Base-by-base conservation (phyloP, 1,140 invertebrate genomes). In the Monomorium pharaonis region DNA sequence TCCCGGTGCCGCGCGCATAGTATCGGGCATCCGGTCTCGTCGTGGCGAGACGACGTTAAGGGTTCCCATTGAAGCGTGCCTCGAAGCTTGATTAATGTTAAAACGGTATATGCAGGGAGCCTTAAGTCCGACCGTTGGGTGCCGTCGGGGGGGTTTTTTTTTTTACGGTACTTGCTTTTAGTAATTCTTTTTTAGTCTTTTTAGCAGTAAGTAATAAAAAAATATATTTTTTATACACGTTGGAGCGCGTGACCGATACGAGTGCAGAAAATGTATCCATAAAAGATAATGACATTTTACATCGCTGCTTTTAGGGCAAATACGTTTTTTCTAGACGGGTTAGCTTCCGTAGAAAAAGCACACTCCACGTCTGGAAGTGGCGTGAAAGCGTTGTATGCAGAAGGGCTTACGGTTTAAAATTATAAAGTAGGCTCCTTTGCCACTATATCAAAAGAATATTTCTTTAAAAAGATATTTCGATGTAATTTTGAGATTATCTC, bases 241-340 rank as follows among this genome's bases (percentile, higher is more conserved):
- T 67, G 37, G 3, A 47, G 54, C 16, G 10, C 21, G 67, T 58
- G 78, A 24, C 54, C 51, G 78, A 72, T 83, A 83, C 27, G 42
- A 83, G 78, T 74, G 37, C 67, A 58, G 78, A 74, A 83, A 83
- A 74, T 83, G 67, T 83, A 74, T 65, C 51, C 67, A 83, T 83
- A 74, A 83, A 58, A 60, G 78, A 83, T 83, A 83, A 83, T 72
- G 14, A 83, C 67, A 74, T 83, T 83, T 83, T 72, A 83, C 78
- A 72, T 44, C 51, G 78, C 51, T 83, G 78, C 78, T 83, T 83
- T 83, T 83, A 83, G 51, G 67, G 78, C 67, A 83, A 83, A 83
- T 74, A 58, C 78, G 78, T 83, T 83, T 83, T 83, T 58, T 74
- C 67, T 83, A 72, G 78, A 83, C 18, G 67, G 37, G 33, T 81